phyloP scores from a whole-genome alignment of 2,113 vertebrate genomes.

The Potamarius usumacintae region DNA sequence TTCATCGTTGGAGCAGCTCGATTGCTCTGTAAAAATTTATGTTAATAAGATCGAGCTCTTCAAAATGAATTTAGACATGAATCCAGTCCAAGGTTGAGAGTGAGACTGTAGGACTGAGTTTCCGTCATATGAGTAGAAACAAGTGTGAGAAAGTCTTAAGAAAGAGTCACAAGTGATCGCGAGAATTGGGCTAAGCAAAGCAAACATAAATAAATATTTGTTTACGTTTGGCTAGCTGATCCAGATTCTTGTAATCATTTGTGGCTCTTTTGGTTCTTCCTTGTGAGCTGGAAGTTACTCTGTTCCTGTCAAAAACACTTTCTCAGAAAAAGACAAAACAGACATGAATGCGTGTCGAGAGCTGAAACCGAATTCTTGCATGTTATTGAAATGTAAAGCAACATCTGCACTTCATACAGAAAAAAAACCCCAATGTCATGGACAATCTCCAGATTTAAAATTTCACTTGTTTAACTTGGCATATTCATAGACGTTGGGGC shows the following conservation, averaged over 20 bases:
- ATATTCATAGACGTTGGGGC: not conserved
- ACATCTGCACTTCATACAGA: not conserved
- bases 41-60: not conserved
- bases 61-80: not conserved
- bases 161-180: not conserved
- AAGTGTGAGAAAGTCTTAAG: not conserved
- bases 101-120: not conserved
- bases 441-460: not conserved
- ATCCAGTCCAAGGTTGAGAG: not conserved
- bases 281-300: not conserved
- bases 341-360: not conserved
- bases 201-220: not conserved
- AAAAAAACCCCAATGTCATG: not conserved
- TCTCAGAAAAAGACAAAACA: not conserved
- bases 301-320: constrained; percentile 6
- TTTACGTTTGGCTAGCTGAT: not conserved
- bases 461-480: not conserved
- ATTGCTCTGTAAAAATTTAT: not conserved
- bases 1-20: not conserved
- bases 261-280: not conserved
- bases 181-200: not conserved
- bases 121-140: not conserved
- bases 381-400: not conserved
- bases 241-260: not conserved
- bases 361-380: not conserved